Evolutionary conservation across 2,113 vertebrate genomes (phyloP), one percentile per base, ranked within the genome.

Genomic region (Melanostigma gelatinosum): DNA sequence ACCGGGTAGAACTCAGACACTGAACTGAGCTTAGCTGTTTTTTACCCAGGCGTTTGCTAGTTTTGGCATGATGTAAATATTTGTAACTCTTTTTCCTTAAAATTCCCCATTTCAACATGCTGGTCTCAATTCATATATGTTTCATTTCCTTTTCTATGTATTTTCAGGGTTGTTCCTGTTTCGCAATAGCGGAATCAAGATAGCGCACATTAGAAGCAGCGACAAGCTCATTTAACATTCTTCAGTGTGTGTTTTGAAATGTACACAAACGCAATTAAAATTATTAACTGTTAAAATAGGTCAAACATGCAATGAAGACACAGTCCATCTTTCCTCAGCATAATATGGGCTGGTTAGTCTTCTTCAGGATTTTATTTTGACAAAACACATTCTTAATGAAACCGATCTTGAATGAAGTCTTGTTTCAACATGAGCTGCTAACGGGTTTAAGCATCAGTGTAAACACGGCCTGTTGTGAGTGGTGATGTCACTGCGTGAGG

Each of bases 1-100:
- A 85, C 78, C 16, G 0, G 32, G 55, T 54, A 88, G 85, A 89
- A 87, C 85, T 85, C 78, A 9, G 22, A 22, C 38, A 83, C 58
- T 72, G 55, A 68, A 29, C 74, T 69, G 60, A 46, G 15, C 3
- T 29, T 15, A 24, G 9, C 8, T 3, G 15, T 62, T 22, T 36
- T 22, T 46, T 46, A 46, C 13, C 6, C 46, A 18, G 16, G 46
- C 4, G 46, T 16, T 46, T 50, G 16, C 3, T 4, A 6, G 4
- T 50, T 50, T 50, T 8, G 8, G 40, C 40, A 42, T 42, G 8
- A 42, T 42, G 40, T 10, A 11, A 42, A 11, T 11, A 10, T 11
- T 42, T 42, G 40, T 42, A 50, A 50, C 6, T 13, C 11, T 65
- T 66, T 13, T 8, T 24, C 29, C 38, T 8, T 44, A 7, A 62